phyloP scores from a whole-genome alignment of 2,113 vertebrate species.

The Daubentonia madagascariensis region DNA sequence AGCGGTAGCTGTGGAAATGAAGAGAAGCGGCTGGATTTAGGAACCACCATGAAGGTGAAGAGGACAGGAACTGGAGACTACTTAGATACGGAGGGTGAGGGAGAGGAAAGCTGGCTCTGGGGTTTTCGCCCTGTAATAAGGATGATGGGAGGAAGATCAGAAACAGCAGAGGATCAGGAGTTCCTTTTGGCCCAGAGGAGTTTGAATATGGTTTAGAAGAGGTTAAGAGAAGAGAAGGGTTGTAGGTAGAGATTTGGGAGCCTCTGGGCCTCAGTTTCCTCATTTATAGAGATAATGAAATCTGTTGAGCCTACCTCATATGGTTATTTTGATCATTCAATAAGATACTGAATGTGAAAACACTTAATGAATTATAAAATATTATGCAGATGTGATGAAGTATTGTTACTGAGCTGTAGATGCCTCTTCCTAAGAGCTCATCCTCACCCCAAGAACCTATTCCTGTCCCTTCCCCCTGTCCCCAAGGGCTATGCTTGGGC shows the following conservation, averaged over 20 bases:
- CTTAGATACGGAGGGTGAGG: neutral
- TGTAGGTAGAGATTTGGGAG: neutral
- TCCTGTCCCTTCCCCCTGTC: neutral
- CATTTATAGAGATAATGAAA: neutral
- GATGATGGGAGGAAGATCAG: neutral
- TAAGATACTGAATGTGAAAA: neutral
- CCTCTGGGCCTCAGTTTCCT: neutral
- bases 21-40: neutral
- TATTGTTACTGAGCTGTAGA: neutral
- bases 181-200: neutral
- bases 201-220: neutral
- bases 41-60: neutral
- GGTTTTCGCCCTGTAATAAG: neutral
- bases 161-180: neutral
- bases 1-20: neutral
- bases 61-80: neutral
- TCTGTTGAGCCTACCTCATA: neutral
- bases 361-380: neutral
- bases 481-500: neutral
- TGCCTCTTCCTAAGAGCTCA: neutral
- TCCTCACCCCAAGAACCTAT: neutral
- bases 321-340: neutral
- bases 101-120: neutral
- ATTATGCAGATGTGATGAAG: neutral
- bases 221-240: neutral